Base-by-base conservation (phyloP, 2,797 vertebrate species). In the Caiman crocodilus region DNA sequence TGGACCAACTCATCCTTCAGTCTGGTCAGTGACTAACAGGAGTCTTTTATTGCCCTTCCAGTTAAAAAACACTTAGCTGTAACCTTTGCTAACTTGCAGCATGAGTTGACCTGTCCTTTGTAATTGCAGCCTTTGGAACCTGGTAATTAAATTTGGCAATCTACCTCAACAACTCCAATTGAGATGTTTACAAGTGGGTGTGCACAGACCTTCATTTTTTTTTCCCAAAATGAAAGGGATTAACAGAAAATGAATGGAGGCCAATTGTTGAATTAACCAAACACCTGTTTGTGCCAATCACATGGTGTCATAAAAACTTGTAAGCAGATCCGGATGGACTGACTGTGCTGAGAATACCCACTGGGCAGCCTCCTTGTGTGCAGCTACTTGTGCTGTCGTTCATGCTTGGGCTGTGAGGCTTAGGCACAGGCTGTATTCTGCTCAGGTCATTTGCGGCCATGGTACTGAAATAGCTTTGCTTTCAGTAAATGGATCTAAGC, bases 81-180 rank as follows among this genome's bases (percentile, higher is more conserved):
- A 97, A 95, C 97, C 97, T 96, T 95, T 97, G 95, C 97, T 95
- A 96, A 94, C 94, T 97, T 96, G 90, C 95, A 93, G 96, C 92
- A 84, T 96, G 96, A 98, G 94, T 90, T 98, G 97, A 94, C 96
- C 94, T 96, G 97, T 96, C 96, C 95, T 94, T 97, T 94, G 69
- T 84, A 94, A 88, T 96, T 97, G 97, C 96, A 96, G 96, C 91
- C 91, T 90, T 96, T 96, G 95, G 94, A 97, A 96, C 96, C 95
- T 91, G 95, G 87, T 94, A 96, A 97, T 98, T 98, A 97, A 96
- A 94, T 97, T 97, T 97, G 97, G 97, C 94, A 97, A 97, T 94
- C 85, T 96, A 85, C 96, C 94, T 94, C 67, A 60, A 95, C 94
- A 90, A 85, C 91, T 82, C 93, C 88, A 92, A 65, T 12, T 11